A percentile compares a stretch with the other conserved stretches of the same genome.
Conservation (phyloP, 2,113 vertebrate genomes). For the Aleadryas rufinucha region DNA sequence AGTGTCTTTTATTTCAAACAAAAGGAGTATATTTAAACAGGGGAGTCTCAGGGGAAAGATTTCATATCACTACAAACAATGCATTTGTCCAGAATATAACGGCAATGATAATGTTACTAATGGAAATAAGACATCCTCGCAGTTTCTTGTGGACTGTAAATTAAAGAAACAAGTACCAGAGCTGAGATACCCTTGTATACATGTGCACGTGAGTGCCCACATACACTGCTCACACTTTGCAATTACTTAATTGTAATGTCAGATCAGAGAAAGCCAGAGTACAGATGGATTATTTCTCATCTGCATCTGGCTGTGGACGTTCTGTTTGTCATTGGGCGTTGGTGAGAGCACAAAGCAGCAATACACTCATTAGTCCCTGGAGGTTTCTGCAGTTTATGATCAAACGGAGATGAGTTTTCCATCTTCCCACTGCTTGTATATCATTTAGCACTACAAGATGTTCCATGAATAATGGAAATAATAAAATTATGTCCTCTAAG, state of each 20-base stretch:
- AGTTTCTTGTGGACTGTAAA: not conserved
- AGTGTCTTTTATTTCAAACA: not conserved
- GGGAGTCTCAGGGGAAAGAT: not conserved
- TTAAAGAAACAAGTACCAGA: not conserved
- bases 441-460: slow-evolving; percentile 48
- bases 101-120: not conserved
- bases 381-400: not conserved
- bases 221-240: not conserved
- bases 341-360: not conserved
- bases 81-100: not conserved
- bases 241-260: not conserved
- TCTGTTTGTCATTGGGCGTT: not conserved
- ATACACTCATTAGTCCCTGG: slow-evolving; percentile 7
- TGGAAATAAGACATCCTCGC: not conserved
- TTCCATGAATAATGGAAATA: slow-evolving; percentile 53
- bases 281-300: not conserved
- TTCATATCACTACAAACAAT: not conserved
- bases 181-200: not conserved
- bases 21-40: slow-evolving; percentile 17
- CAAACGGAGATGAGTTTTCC: slow-evolving; percentile 28
- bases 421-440: slow-evolving; percentile 8
- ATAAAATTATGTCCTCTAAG: slow-evolving; percentile 3
- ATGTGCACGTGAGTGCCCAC: accelerated
- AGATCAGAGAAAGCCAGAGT: not conserved
- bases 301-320: not conserved